phyloP scores from a whole-genome alignment of 2,113 vertebrate genomes.

The Psittacus erithacus region DNA sequence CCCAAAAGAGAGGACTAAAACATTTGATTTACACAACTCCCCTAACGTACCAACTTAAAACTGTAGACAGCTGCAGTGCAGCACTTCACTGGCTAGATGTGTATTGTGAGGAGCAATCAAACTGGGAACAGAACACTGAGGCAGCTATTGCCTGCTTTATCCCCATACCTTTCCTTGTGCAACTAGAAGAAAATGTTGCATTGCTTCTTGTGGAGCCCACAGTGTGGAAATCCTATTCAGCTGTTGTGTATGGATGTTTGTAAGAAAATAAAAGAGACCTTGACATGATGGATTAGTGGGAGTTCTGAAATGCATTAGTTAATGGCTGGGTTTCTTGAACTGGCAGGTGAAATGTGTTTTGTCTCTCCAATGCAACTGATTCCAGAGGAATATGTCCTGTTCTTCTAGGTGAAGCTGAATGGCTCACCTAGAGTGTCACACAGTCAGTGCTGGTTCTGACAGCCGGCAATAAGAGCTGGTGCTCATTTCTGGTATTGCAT shows the following conservation, averaged over 20 bases:
- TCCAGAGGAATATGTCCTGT: not conserved
- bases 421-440: not conserved
- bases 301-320: not conserved
- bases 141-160: not conserved
- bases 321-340: not conserved
- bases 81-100: not conserved
- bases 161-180: not conserved
- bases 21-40: not conserved
- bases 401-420: not conserved
- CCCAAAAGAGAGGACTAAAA: not conserved
- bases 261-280: slow-evolving; percentile 48
- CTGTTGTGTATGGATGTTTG: slow-evolving; percentile 13
- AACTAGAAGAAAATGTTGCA: not conserved
- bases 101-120: not conserved
- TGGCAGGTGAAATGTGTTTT: not conserved
- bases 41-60: not conserved
- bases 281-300: not conserved
- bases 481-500: slow-evolving; percentile 33
- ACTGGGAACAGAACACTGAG: slow-evolving; percentile 1
- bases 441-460: not conserved
- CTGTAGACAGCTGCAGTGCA: not conserved
- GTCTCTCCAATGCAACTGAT: not conserved
- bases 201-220: not conserved
- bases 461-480: not conserved
- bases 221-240: not conserved